phyloP scores from a whole-genome alignment of 2,888 invertebrate species.

The Perizoma flavofasciatum region DNA sequence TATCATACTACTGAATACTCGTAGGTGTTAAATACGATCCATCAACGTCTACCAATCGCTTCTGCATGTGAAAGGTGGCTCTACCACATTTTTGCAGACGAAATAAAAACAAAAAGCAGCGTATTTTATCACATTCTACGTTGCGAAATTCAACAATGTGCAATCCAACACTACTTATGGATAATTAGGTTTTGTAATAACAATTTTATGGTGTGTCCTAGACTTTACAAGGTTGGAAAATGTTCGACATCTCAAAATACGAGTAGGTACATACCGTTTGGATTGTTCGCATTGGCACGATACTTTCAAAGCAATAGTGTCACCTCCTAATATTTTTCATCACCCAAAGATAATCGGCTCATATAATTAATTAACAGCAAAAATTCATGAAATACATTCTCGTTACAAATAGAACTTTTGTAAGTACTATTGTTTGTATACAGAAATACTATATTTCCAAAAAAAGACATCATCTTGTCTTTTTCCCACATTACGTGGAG shows the following conservation, averaged over 20 bases:
- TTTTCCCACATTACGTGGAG: too few species aligned
- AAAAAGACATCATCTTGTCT: too few species aligned
- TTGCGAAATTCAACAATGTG: constrained; percentile 32
- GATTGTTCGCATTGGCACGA: background rate
- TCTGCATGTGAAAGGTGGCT: constrained; percentile 43
- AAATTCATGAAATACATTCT: too few species aligned
- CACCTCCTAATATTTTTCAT: too few species aligned
- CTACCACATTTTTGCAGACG: constrained; percentile 38
- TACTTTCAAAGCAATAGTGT: too few species aligned
- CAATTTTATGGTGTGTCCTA: constrained; percentile 16
- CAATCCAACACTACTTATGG: constrained; percentile 24
- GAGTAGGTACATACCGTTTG: background rate
- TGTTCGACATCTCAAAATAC: constrained; percentile 3
- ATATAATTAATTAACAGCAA: too few species aligned
- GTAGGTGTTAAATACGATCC: constrained; percentile 27
- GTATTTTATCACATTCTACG: constrained; percentile 37
- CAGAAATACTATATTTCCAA: too few species aligned
- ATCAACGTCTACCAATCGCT: constrained; percentile 32
- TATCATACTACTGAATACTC: background rate
- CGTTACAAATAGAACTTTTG: too few species aligned
- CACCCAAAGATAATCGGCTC: too few species aligned
- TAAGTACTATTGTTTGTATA: too few species aligned
- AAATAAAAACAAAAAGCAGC: constrained; percentile 40
- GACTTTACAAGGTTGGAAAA: constrained; percentile 1
- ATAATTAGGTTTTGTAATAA: constrained; percentile 33